Base-by-base conservation (phyloP, 2,113 vertebrate species). In the Cyphomyrus plagiostoma region DNA sequence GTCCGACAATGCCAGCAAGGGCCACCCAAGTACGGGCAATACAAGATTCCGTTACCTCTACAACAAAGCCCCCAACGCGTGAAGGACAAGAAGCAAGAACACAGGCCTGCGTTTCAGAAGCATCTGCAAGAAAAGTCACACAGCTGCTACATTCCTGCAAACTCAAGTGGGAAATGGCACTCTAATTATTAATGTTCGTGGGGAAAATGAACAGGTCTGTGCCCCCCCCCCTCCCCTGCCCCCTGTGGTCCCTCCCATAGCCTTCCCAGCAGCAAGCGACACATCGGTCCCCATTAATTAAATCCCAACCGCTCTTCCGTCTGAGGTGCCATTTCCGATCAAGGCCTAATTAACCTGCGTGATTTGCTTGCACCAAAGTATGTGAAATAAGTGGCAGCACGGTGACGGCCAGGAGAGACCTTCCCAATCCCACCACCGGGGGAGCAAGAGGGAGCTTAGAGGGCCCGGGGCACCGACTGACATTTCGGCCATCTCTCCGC, bases 381-480 rank as follows among this genome's bases (percentile, higher is more conserved):
- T 89, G 82, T 91, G 52, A 70, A 21, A 0, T 90, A 62, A 88
- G 89, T 90, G 91, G 89, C 48, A 88, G 92, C 66, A 80, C 50
- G 45, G 5, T 84, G 49, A 91, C 91, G 88, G 70, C 92, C 88
- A 39, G 89, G 89, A 89, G 91, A 91, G 93, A 83, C 89, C 49
- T 35, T 87, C 82, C 15, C 13, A 0, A 26, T 49, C 80, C 13
- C 23, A 82, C 92, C 70, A 95, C 94, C 94, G 95, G 94, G 88
- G 95, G 95, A 93, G 94, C 90, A 92, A 94, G 91, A 93, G 66
- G 87, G 66, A 94, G 95, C 92, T 93, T 93, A 93, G 94, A 94
- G 91, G 94, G 95, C 96, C 95, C 92, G 93, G 45, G 95, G 96
- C 96, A 90, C 93, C 91, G 94, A 94, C 94, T 96, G 96, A 95